phyloP scores from a whole-genome alignment of 2,797 vertebrate genomes.

The Poecilia velifera region DNA sequence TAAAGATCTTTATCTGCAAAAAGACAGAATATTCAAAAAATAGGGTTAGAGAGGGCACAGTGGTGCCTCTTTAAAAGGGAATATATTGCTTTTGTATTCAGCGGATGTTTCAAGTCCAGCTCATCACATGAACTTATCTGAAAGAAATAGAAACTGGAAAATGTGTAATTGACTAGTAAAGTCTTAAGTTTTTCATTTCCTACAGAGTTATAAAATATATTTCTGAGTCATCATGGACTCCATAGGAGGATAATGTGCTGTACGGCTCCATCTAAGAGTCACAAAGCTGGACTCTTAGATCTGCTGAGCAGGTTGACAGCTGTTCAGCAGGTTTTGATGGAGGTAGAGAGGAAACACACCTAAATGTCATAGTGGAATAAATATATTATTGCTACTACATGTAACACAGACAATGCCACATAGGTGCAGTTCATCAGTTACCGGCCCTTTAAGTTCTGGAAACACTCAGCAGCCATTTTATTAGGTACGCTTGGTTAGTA shows the following conservation, averaged over 20 bases:
- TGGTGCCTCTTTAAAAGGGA: not conserved
- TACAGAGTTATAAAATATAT: not conserved
- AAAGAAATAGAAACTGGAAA: not conserved
- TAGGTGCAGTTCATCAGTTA: not conserved
- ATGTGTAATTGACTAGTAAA: not conserved
- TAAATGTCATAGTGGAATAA: not conserved
- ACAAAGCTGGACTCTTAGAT: not conserved
- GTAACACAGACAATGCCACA: not conserved
- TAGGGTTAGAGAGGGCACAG: not conserved
- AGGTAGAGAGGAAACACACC: not conserved
- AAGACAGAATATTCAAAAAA: not conserved
- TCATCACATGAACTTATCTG: not conserved
- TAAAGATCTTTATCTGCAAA: not conserved
- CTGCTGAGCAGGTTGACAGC: not conserved
- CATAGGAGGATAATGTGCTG: not conserved
- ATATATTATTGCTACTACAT: not conserved
- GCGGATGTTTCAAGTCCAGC: not conserved
- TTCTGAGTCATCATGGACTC: not conserved
- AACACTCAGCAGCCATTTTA: not conserved
- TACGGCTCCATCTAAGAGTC: not conserved
- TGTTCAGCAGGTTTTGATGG: not conserved
- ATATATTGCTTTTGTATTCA: not conserved
- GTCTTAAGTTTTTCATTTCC: not conserved
- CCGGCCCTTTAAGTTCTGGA: not conserved
- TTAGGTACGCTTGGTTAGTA: not conserved